A percentile compares a stretch with the other conserved stretches of the same genome.
These are phyloP conservation scores for Forbesichthys papilliferus DNA, from an alignment of 2,113 vertebrate species.

Conservation along the genomic window DNA sequence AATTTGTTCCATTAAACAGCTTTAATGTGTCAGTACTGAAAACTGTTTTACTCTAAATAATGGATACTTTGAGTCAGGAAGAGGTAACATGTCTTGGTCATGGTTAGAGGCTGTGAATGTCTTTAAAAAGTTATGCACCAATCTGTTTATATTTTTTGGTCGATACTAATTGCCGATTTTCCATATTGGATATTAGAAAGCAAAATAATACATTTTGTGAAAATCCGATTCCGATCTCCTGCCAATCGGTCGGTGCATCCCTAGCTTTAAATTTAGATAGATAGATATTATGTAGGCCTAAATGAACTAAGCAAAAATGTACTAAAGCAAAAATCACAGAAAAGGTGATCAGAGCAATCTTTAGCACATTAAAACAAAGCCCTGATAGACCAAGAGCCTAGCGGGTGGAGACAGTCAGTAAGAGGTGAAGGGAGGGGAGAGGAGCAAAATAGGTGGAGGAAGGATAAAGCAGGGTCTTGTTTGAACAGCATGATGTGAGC, in stretches of 20 bases:
- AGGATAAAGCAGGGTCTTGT: background rate
- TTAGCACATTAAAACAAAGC: background rate
- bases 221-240: no score
- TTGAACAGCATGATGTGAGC: background rate
- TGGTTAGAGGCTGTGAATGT: background rate
- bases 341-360: background rate
- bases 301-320: no score
- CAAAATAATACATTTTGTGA: no score
- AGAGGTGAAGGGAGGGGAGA: slow-evolving; percentile 14
- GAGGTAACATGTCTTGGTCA: background rate
- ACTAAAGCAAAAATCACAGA: slow-evolving; percentile 14
- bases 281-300: no score
- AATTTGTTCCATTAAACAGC: no score
- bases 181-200: no score
- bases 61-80: background rate
- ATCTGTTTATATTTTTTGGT: no score
- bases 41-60: background rate
- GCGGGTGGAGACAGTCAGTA: background rate
- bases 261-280: no score
- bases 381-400: slow-evolving; percentile 22
- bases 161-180: no score
- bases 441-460: slow-evolving; percentile 10
- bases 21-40: background rate
- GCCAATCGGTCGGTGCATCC: no score
- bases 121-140: background rate